Evolutionary conservation across 2,888 invertebrate species (phyloP).

Genomic region (Drosophila flavopinicola): DNA sequence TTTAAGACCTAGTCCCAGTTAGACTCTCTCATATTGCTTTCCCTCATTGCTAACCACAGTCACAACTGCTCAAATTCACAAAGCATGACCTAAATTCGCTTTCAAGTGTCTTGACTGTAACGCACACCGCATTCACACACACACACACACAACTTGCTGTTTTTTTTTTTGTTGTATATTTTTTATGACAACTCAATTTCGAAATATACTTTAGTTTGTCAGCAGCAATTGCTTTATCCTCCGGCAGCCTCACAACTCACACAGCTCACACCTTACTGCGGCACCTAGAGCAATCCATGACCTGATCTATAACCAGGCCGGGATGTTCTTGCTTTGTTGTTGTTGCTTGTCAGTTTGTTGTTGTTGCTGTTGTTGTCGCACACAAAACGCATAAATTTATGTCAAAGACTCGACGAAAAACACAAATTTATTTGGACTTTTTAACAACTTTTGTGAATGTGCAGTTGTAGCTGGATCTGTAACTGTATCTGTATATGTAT

Average conservation of each 20-base stretch:
- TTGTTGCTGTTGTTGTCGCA: constrained; percentile 30
- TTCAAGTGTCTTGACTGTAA: constrained; percentile 33
- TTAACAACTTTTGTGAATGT: constrained; percentile 70
- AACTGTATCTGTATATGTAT: constrained; percentile 5
- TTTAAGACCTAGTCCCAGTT: background rate
- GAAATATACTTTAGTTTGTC: constrained; percentile 74
- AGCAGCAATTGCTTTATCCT: constrained; percentile 53
- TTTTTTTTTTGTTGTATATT: constrained; percentile 48
- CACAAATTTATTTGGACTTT: constrained; percentile 79
- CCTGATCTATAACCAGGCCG: constrained; percentile 65
- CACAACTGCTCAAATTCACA: background rate
- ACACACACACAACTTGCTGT: constrained; percentile 21
- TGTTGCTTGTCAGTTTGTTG: constrained; percentile 21
- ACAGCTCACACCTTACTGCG: constrained; percentile 1
- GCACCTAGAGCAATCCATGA: constrained; percentile 52
- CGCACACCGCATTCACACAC: background rate
- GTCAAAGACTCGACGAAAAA: constrained; percentile 66
- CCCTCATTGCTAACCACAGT: too few relatives aligned
- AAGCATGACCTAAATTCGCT: background rate
- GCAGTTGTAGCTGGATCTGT: constrained; percentile 24
- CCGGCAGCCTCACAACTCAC: background rate
- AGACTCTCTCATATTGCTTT: background rate
- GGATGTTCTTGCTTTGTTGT: constrained; percentile 30
- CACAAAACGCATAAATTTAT: constrained; percentile 79
- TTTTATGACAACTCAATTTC: constrained; percentile 80